Evolutionary conservation across 2,797 vertebrate genomes (phyloP), one percentile per base, ranked within the genome.

Genomic region (Ataeniobius toweri): DNA sequence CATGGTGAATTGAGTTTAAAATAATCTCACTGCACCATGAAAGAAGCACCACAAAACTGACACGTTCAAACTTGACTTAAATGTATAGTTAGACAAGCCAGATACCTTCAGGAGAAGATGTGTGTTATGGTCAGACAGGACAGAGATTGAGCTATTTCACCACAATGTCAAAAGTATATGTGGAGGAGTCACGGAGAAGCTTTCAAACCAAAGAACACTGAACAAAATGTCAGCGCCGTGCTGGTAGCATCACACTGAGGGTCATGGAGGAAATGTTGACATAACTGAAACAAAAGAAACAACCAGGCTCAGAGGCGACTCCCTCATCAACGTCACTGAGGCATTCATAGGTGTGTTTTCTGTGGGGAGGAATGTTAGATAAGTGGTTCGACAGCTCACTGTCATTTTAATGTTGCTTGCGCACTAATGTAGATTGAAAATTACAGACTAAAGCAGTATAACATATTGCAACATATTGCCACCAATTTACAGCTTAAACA

Each of bases 321-420:
- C 18, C 36, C 51, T 71, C 82, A 58, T 44, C 41, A 6, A 65
- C 41, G 24, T 61, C 48, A 24, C 74, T n/a, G 76, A 69, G 79
- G 71, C 50, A 50, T 10, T 7, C 13, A 76, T 26, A 31, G 18
- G 73, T 83, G 80, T 85, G 78, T 86, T 85, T 88, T 78, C 69
- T 72, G 75, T 77, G 72, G 75, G 67, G 31, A 80, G 89, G 92
- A 93, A 94, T 94, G 92, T 89, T 61, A 85, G 5, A 65, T 9
- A 91, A 93, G 94, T 75, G 87, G 95, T 95, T 94, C 79, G 72
- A 18, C 80, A 63, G 81, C 83, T 74, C 61, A 9, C 53, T 75
- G 79, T 48, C 78, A 79, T 79, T 31, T 81, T 55, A 70, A 46
- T 68, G 46, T 20, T 16, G 39, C 31, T 13, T 10, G 24, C 75